phyloP scores from a whole-genome alignment of 2,888 invertebrate species.

The Drosophila cognata region DNA sequence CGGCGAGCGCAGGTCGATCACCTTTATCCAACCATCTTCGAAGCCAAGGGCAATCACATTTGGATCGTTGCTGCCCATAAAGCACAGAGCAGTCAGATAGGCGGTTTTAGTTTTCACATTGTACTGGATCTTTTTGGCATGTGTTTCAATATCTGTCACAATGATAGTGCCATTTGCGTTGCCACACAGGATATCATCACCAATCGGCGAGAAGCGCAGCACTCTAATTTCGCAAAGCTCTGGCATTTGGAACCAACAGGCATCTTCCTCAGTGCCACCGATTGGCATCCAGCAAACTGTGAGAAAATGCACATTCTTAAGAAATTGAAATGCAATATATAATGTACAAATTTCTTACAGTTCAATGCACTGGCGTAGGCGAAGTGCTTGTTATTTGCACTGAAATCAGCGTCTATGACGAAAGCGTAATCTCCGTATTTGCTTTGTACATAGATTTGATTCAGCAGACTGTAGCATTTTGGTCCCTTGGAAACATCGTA shows the following conservation, averaged over 20 bases:
- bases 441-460: not conserved
- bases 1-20: not conserved
- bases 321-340: not conserved
- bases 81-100: fast-evolving
- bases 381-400: not conserved
- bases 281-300: not conserved
- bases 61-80: not conserved
- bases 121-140: fast-evolving
- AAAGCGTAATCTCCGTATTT: fast-evolving
- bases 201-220: too few species aligned
- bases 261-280: fast-evolving
- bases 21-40: not conserved
- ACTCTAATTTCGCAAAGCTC: too few species aligned
- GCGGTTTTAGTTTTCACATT: too few species aligned
- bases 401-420: fast-evolving
- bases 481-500: not conserved
- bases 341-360: not conserved
- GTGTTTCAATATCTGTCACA: not conserved
- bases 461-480: fast-evolving
- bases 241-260: fast-evolving
- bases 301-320: not conserved
- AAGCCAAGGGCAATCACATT: not conserved
- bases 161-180: fast-evolving
- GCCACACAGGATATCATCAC: not conserved
- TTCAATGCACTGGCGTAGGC: not conserved